Evolutionary conservation across 2,888 invertebrate genomes (phyloP).

Genomic region (Pasiphila rectangulata): DNA sequence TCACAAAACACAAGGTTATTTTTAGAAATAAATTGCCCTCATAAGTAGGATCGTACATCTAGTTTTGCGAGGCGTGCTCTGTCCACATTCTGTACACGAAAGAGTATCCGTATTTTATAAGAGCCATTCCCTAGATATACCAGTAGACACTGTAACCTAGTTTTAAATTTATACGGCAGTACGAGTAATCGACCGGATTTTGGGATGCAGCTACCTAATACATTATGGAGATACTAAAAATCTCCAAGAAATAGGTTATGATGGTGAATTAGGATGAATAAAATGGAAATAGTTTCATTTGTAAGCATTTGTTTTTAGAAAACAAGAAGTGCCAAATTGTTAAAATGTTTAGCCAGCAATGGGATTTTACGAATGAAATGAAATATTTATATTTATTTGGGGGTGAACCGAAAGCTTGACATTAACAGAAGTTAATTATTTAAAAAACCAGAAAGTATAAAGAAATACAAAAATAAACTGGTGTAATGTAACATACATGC

Average conservation of each 20-base stretch:
- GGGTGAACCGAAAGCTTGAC: too few species aligned
- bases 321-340: background rate
- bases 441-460: too few species aligned
- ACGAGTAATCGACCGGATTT: conserved; percentile 55
- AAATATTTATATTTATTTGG: too few species aligned
- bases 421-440: too few species aligned
- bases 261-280: conserved; percentile 11
- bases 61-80: conserved; percentile 1
- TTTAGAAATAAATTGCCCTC: conserved; percentile 1
- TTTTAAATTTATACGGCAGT: conserved; percentile 68
- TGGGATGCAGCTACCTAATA: conserved; percentile 31
- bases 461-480: too few species aligned
- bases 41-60: conserved; percentile 6
- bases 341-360: too few species aligned
- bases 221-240: conserved; percentile 27
- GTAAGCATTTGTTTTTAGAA: background rate
- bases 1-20: background rate
- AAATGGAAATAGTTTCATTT: conserved; percentile 4
- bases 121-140: conserved; percentile 49
- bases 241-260: conserved; percentile 23
- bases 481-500: too few species aligned
- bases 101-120: conserved; percentile 38
- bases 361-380: too few species aligned
- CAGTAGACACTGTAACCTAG: conserved; percentile 60
- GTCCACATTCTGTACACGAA: conserved; percentile 3